Percentiles rank a stretch among this genome's conserved stretches.
Conservation (phyloP, 2,797 vertebrate species). For the Adelosebastes latens region DNA sequence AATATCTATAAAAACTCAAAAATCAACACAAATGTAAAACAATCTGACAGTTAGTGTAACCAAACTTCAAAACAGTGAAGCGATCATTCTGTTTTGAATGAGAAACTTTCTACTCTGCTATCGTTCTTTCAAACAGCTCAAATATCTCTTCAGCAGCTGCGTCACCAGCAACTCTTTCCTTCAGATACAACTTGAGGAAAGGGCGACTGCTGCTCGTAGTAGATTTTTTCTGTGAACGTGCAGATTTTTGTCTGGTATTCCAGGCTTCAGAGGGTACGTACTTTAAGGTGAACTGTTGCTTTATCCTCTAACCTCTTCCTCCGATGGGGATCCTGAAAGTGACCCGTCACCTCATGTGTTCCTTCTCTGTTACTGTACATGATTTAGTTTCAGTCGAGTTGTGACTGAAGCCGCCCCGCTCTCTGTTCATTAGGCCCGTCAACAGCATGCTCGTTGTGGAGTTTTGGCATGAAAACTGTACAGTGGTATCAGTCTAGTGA, state of each 20-base stretch:
- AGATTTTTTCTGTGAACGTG: too few relatives aligned
- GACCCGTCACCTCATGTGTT: neutral
- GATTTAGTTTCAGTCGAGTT: too few relatives aligned
- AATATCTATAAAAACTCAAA: too few relatives aligned
- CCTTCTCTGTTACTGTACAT: neutral
- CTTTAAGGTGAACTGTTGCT: too few relatives aligned
- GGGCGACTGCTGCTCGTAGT: too few relatives aligned
- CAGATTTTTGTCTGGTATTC: too few relatives aligned
- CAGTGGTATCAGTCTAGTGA: constrained; percentile 31
- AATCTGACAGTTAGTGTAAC: too few relatives aligned
- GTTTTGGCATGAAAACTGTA: constrained; percentile 46
- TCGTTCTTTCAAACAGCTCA: neutral
- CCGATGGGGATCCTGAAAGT: neutral
- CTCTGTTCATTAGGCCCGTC: neutral
- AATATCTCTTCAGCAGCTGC: neutral
- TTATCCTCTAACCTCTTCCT: neutral
- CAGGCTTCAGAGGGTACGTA: too few relatives aligned
- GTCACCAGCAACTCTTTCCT: neutral
- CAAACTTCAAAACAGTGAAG: too few relatives aligned
- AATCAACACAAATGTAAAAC: too few relatives aligned
- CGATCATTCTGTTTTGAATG: neutral
- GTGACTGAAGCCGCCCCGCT: neutral
- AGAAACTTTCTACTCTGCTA: neutral
- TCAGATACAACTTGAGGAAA: neutral
- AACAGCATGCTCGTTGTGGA: constrained; percentile 44